These are phyloP conservation scores for Tenualosa thibaudeaui DNA, from an alignment of 2,797 vertebrate species.

Conservation along the genomic window DNA sequence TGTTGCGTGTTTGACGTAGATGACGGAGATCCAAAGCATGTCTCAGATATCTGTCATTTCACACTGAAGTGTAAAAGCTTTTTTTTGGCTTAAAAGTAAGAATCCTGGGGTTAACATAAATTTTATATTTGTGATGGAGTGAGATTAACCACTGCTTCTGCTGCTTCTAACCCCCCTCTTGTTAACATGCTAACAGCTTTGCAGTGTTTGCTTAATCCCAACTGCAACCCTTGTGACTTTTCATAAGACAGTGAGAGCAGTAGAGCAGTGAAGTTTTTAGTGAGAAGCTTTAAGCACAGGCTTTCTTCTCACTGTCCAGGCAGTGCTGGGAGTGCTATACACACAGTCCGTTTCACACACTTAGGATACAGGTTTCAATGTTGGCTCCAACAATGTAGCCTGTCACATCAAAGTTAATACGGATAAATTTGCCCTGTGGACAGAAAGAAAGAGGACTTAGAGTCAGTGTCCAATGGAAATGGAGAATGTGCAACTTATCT, in stretches of 20 bases:
- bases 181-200: background rate
- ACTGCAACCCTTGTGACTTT: background rate
- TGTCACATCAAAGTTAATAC: conserved; percentile 97
- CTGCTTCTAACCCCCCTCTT: background rate
- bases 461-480: no score
- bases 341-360: background rate
- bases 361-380: conserved; percentile 96
- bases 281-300: background rate
- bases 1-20: background rate
- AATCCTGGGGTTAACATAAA: background rate
- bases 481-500: background rate
- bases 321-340: background rate
- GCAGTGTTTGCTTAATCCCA: conserved; percentile 2
- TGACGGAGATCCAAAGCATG: background rate
- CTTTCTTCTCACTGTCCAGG: no score
- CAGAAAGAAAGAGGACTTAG: background rate
- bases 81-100: background rate
- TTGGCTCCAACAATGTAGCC: conserved; percentile 93
- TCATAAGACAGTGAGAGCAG: background rate
- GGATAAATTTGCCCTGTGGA: conserved; percentile 94
- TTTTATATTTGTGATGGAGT: background rate
- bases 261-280: background rate
- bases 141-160: background rate
- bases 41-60: background rate
- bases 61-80: background rate